Evolutionary conservation across 2,888 invertebrate species (phyloP).

Genomic region (Papilio protenor): DNA sequence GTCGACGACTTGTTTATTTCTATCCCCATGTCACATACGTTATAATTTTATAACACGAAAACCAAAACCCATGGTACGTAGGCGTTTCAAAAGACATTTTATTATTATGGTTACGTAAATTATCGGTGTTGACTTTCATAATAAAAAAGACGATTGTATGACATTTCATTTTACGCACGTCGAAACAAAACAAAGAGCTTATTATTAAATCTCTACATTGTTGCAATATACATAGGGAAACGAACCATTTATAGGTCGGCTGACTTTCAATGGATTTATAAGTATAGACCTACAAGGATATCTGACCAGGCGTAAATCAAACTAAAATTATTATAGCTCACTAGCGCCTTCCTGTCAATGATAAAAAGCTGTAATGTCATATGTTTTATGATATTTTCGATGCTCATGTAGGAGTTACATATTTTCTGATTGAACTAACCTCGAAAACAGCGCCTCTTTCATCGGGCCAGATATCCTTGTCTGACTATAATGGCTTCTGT

Average conservation of each 20-base stretch:
- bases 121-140: constrained; percentile 37
- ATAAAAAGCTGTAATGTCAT: too few relatives aligned
- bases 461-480: too few relatives aligned
- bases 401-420: too few relatives aligned
- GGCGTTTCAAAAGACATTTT: constrained; percentile 39
- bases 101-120: constrained; percentile 38
- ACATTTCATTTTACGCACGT: constrained; percentile 38
- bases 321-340: too few relatives aligned
- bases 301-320: too few relatives aligned
- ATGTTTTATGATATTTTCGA: too few relatives aligned
- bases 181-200: constrained; percentile 43
- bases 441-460: too few relatives aligned
- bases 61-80: constrained; percentile 35
- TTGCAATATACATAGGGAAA: constrained; percentile 16
- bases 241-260: constrained; percentile 7
- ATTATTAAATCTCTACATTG: constrained; percentile 40
- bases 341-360: too few relatives aligned
- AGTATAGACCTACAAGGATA: not conserved
- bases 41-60: constrained; percentile 40
- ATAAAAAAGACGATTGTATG: constrained; percentile 37
- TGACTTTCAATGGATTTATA: not conserved
- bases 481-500: constrained; percentile 12
- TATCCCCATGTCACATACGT: constrained; percentile 40
- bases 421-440: too few relatives aligned
- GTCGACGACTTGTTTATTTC: constrained; percentile 41